Evolutionary conservation across 1,140 invertebrate genomes (phyloP).

Genomic region (Arctopsyche grandis): DNA sequence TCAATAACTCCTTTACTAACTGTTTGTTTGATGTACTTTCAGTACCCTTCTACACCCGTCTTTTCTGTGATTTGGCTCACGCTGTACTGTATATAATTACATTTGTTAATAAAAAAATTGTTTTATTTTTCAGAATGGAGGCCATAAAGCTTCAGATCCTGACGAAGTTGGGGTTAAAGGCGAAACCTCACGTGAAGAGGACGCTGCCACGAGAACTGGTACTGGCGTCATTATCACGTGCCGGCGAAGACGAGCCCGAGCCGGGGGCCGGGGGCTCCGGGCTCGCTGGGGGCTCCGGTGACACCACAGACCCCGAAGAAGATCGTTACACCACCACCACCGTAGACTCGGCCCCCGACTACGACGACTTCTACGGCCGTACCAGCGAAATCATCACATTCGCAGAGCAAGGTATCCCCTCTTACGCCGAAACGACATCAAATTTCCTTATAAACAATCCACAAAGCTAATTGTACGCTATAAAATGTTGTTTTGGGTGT

Average conservation of each 20-base stretch:
- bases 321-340: conserved; percentile 16
- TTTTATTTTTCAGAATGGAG: conserved; percentile 67
- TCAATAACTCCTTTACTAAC: too few relatives aligned
- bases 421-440: not conserved
- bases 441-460: not conserved
- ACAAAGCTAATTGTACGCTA: not conserved
- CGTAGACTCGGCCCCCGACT: conserved; percentile 60
- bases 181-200: conserved; percentile 72
- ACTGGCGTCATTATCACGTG: conserved; percentile 49
- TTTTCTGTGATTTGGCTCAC: too few relatives aligned
- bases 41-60: too few relatives aligned
- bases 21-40: too few relatives aligned
- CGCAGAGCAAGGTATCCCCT: conserved; percentile 73
- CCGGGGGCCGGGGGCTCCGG: not conserved
- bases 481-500: not conserved
- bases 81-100: not conserved
- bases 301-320: conserved; percentile 20
- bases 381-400: conserved; percentile 83
- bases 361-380: conserved; percentile 78
- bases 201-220: conserved; percentile 54
- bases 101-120: not conserved
- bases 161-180: conserved; percentile 78
- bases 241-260: conserved; percentile 33
- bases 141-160: conserved; percentile 85
- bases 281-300: not conserved